Conservation (phyloP, 1,140 invertebrate genomes). For the Choristoneura fumiferana region DNA sequence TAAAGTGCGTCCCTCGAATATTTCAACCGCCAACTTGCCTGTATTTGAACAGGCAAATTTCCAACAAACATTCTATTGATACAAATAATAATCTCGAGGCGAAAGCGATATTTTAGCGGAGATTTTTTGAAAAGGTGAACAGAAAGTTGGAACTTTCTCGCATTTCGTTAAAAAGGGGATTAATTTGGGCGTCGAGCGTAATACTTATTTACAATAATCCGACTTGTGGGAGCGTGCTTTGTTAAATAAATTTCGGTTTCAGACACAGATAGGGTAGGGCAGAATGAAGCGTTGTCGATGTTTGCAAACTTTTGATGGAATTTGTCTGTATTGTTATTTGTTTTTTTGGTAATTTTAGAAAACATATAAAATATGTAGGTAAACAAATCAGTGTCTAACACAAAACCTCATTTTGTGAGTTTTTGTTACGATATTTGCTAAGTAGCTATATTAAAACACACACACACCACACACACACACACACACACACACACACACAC, state of each 20-base stretch:
- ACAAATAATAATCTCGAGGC: slow-evolving; percentile 66
- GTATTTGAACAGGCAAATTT: slow-evolving; percentile 63
- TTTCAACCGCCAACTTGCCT: slow-evolving; percentile 46
- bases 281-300: slow-evolving; percentile 38
- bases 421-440: no score
- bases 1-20: slow-evolving; percentile 50
- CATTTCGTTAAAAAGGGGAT: slow-evolving; percentile 72
- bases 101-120: slow-evolving; percentile 66
- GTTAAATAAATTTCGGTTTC: slow-evolving; percentile 69
- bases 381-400: no score
- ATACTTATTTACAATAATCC: slow-evolving; percentile 78
- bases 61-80: slow-evolving; percentile 69
- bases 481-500: no score
- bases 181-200: slow-evolving; percentile 65
- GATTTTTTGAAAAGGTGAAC: slow-evolving; percentile 49
- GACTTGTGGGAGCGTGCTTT: slow-evolving; percentile 69
- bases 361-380: no score
- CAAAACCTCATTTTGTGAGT: no score
- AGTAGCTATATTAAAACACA: no score
- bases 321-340: neutral
- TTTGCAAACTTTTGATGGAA: slow-evolving; percentile 19
- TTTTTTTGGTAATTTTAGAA: no score
- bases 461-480: no score
- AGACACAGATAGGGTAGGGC: slow-evolving; percentile 39
- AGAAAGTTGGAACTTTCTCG: slow-evolving; percentile 71